phyloP scores from a whole-genome alignment of 2,797 vertebrate genomes.

The Syncerus caffer region DNA sequence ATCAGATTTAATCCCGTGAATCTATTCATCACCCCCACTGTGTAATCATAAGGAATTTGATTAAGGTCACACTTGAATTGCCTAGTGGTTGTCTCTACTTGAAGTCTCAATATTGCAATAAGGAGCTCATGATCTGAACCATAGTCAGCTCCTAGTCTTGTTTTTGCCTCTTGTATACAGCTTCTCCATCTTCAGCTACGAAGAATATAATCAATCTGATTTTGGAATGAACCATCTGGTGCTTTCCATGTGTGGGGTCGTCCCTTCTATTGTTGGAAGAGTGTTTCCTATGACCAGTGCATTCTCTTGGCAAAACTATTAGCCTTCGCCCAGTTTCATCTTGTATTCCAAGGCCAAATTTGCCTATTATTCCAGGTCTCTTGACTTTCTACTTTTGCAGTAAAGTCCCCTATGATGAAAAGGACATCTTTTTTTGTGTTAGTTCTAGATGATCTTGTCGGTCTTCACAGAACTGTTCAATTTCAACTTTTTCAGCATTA shows the following conservation, averaged over 20 bases:
- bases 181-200: neutral
- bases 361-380: neutral
- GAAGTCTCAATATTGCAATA: neutral
- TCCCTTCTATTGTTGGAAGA: neutral
- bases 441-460: neutral
- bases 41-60: neutral
- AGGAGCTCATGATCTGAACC: neutral
- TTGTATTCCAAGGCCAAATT: neutral
- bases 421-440: neutral
- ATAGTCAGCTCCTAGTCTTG: neutral
- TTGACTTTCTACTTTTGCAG: neutral
- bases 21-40: neutral
- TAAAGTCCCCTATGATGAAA: neutral
- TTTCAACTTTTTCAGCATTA: neutral
- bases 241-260: neutral
- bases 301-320: neutral
- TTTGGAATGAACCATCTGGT: neutral
- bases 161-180: neutral
- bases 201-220: neutral
- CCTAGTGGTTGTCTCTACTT: neutral
- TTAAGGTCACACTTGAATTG: neutral
- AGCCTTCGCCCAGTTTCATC: neutral
- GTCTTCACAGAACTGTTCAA: neutral
- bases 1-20: neutral
- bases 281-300: neutral